Base-by-base conservation (phyloP, 2,797 vertebrate genomes). In the Microctenopoma stevenorrisi region DNA sequence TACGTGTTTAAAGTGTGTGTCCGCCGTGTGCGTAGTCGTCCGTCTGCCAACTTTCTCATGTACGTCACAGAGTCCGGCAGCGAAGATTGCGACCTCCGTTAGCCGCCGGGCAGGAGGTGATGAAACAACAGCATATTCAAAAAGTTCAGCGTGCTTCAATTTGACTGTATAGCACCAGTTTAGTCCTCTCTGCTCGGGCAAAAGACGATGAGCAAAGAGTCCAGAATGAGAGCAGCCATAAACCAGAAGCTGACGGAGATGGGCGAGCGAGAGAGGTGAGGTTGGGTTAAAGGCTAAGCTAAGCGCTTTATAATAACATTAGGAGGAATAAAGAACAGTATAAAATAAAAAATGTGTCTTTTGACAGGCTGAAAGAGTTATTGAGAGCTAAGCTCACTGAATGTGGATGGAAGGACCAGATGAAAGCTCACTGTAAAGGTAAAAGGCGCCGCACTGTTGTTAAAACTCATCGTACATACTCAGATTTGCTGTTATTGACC, bases 371-470 rank as follows among this genome's bases (percentile, higher is more conserved):
- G 87, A 99, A 99, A 92, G 97, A 98, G 83, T 74, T 99, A 74
- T 93, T 98, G 84, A 95, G 96, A 92, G 95, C 95, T 51, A 99
- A 98, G 84, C 95, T 99, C 86, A 97, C 97, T 30, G 97, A 99
- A 87, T 99, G 98, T 26, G 98, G 98, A 68, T 99, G 98, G 98
- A 97, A 96, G 90, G 98, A 99, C 91, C 97, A 99, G 64, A 92
- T 99, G 86, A 98, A 98, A 87, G 98, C 98, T 73, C 96, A 97
- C 54, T 99, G 97, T 91, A 99, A 97, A 99, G 98, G 98, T 98
- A 94, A 92, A 28, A 5, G n/a, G 1, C 0, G 33, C 38, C 22
- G 4, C 2, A 10, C 40, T 55, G 38, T 30, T 57, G 38, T 47
- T 42, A 4, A 40, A 46, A 53, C 22, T 26, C 1, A 37, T 7